Evolutionary conservation across 2,888 invertebrate genomes (phyloP), one percentile per base, ranked within the genome.

Genomic region (Altica lythri): DNA sequence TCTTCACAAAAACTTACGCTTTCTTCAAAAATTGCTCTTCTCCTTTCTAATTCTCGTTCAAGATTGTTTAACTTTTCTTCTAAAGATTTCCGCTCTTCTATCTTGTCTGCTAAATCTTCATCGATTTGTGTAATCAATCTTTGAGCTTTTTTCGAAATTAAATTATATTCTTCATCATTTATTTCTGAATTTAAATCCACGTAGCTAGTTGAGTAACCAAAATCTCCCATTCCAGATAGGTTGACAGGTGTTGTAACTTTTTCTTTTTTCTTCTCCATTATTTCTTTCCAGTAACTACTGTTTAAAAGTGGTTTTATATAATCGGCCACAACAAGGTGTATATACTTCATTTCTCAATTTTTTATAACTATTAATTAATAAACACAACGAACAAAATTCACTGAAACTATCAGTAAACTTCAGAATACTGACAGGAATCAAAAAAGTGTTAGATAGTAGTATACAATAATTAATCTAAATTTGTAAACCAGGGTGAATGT

Each of bases 211-310:
- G 50, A 40, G 25, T 58, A 60, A 19, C 59, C 61, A 27, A 50
- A 62, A 34, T 64, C 64, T 10, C 64, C 62, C 55, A 60, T 59
- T 8, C 59, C 63, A 27, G 55, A 44, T 37, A 2, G 4, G 18
- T 37, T 22, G 22, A 35, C 10, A n/a, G n/a, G n/a, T n/a, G n/a
- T n/a, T n/a, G n/a, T 17, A 9, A 10, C 18, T 19, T 4, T 19
- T 17, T 17, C 13, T 8, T 35, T 19, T 13, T 49, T 53, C 4
- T 48, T 32, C 6, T 55, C 53, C 12, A 45, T 44, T 14, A 17
- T 47, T 16, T 12, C 47, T 16, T 47, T 35, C 9, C 12, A 16
- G 8, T 42, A 32, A 22, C 46, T 14, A 12, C 10, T 47, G 1
- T 22, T 27, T n/a, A 58, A 35, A 4, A 58, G 30, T n/a, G 53